Evolutionary conservation across 2,888 invertebrate species (phyloP).

Genomic region (Ecdyonurus torrentis): DNA sequence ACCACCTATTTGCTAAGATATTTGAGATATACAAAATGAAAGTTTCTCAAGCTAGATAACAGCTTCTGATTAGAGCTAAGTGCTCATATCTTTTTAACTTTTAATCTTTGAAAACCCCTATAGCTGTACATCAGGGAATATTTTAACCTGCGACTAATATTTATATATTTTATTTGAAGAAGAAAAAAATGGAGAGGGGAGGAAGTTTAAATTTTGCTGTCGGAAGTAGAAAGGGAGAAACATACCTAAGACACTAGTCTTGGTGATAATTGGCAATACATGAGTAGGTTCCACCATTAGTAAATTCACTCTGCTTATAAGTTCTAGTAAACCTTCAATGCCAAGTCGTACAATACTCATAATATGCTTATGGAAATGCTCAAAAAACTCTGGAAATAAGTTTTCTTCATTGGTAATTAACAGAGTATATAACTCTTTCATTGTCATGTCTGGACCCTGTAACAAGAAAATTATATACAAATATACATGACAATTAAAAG

Average conservation of each 20-base stretch:
- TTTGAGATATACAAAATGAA: no score
- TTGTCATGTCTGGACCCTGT: background rate
- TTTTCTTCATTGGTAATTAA: background rate
- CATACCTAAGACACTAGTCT: conserved; percentile 49
- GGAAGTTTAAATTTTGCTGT: background rate
- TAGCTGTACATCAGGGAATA: conserved; percentile 20
- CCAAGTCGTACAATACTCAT: conserved; percentile 14
- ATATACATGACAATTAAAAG: no score
- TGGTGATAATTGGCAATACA: conserved; percentile 39
- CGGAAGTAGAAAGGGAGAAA: conserved; percentile 6
- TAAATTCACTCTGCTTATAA: background rate
- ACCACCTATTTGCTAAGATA: no score
- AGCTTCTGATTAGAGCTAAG: no score
- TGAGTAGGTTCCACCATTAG: conserved; percentile 44
- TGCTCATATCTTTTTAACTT: no score
- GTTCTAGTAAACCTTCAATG: background rate
- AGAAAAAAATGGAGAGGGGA: conserved; percentile 5
- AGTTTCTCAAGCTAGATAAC: no score
- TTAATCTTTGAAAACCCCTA: no score
- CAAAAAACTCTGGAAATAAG: background rate
- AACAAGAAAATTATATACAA: no score
- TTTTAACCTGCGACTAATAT: conserved; percentile 21
- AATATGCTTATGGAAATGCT: background rate
- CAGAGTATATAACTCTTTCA: background rate
- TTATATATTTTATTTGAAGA: conserved; percentile 11